A percentile compares a stretch with the other conserved stretches of the same genome.
These are phyloP conservation scores for Lucinisca nassula DNA, from an alignment of 2,888 invertebrate species.

Conservation along the genomic window DNA sequence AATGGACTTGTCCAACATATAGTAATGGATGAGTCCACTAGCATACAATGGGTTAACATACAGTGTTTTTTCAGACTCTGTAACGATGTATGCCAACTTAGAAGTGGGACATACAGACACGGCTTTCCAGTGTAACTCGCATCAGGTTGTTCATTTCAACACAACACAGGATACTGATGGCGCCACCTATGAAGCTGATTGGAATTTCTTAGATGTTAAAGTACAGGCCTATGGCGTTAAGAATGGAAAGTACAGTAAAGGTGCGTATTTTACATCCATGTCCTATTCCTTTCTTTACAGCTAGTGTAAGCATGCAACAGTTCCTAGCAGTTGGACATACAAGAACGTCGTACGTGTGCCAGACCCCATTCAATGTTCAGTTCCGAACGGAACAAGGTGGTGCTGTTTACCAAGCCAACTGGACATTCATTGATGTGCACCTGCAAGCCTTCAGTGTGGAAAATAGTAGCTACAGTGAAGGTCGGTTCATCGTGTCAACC, in stretches of 20 bases:
- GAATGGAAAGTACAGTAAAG: conserved; percentile 21
- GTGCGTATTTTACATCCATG: background rate
- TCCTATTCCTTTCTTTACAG: background rate
- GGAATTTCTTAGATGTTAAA: conserved; percentile 9
- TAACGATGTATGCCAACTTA: background rate
- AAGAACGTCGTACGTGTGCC: background rate
- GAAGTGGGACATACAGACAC: background rate
- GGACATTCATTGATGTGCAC: background rate
- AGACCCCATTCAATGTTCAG: background rate
- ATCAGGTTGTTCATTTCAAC: background rate
- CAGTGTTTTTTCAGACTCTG: background rate
- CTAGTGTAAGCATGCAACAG: background rate
- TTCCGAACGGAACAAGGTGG: background rate
- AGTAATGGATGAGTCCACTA: too few relatives aligned
- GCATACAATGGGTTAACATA: too few relatives aligned
- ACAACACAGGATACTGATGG: background rate
- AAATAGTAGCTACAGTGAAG: background rate
- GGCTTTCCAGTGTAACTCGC: conserved; percentile 19
- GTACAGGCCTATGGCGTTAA: conserved; percentile 39
- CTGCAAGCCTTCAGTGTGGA: background rate
- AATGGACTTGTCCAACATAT: too few relatives aligned
- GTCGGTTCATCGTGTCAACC: background rate
- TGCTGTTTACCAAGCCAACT: background rate
- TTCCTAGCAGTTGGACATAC: background rate
- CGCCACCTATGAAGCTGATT: background rate